Evolutionary conservation across 2,888 invertebrate genomes (phyloP).

Genomic region (Chymomyza caudatula): DNA sequence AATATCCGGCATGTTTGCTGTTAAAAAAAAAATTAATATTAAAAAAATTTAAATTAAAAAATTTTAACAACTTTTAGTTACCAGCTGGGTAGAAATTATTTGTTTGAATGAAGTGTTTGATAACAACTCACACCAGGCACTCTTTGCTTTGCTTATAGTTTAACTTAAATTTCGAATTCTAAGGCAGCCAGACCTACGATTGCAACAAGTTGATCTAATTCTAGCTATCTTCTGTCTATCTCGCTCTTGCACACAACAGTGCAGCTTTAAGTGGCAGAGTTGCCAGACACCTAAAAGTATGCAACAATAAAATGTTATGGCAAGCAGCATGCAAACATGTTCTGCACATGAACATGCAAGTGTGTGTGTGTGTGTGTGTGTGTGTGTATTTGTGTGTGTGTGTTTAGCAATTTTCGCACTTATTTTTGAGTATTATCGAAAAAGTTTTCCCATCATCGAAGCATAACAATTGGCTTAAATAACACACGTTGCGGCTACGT

Average conservation of each 20-base stretch:
- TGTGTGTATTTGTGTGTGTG: background rate
- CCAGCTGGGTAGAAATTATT: no score
- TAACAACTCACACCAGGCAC: no score
- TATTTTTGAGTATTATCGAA: constrained; percentile 75
- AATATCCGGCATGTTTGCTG: constrained; percentile 92
- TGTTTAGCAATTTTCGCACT: constrained; percentile 61
- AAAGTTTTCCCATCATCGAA: constrained; percentile 74
- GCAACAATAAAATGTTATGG: constrained; percentile 21
- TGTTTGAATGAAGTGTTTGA: no score
- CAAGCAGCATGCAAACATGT: background rate
- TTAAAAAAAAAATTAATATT: no score
- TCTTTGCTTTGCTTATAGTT: no score
- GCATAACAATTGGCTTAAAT: constrained; percentile 8
- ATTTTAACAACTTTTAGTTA: no score
- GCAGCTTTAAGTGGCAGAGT: background rate
- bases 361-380: background rate
- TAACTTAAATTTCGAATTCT: no score
- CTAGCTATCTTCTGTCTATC: no score
- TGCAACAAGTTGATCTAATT: constrained; percentile 1
- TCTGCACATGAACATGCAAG: background rate
- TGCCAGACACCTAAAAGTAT: constrained; percentile 12
- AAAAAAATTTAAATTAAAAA: no score
- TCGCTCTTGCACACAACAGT: no score
- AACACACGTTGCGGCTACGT: constrained; percentile 53
- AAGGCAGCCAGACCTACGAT: no score